Evolutionary conservation across 2,113 vertebrate species (phyloP).

Genomic region (Ammospiza caudacuta): DNA sequence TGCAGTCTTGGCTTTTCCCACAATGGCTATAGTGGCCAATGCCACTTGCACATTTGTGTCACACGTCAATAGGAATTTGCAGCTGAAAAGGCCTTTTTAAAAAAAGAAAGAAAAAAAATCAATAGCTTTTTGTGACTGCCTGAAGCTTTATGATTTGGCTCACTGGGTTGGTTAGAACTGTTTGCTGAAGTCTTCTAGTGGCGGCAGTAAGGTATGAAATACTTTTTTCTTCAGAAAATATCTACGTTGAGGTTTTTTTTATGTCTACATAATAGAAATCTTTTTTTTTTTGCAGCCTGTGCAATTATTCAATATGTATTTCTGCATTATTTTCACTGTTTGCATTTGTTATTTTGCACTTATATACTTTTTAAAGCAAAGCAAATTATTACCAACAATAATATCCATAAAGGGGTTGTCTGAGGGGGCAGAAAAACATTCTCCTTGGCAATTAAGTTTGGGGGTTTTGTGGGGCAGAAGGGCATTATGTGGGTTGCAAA

Average conservation of each 20-base stretch:
- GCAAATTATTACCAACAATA: not conserved
- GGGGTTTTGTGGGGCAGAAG: not conserved
- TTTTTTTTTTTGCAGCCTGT: not conserved
- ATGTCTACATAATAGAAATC: not conserved
- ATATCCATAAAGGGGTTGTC: not conserved
- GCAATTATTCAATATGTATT: not conserved
- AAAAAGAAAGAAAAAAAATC: slow-evolving; percentile 3
- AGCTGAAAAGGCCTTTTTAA: slow-evolving; percentile 22
- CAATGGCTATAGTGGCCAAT: not conserved
- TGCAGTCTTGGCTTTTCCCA: slow-evolving; percentile 28
- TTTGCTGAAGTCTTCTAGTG: slow-evolving; percentile 55
- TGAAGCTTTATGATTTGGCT: slow-evolving; percentile 69
- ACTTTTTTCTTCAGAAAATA: not conserved
- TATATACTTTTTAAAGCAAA: not conserved
- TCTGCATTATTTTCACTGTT: not conserved
- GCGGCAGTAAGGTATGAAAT: slow-evolving; percentile 14
- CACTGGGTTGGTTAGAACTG: slow-evolving; percentile 53
- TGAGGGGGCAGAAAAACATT: not conserved
- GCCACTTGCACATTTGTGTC: slow-evolving; percentile 57
- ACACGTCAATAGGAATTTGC: slow-evolving; percentile 66
- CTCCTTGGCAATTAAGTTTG: not conserved
- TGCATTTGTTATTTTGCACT: not conserved
- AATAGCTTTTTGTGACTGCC: slow-evolving; percentile 61
- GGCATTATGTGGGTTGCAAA: not conserved
- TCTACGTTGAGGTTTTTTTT: slow-evolving; percentile 5